These are phyloP conservation scores for Neria commutata DNA, from an alignment of 2,888 invertebrate species.

Conservation along the genomic window DNA sequence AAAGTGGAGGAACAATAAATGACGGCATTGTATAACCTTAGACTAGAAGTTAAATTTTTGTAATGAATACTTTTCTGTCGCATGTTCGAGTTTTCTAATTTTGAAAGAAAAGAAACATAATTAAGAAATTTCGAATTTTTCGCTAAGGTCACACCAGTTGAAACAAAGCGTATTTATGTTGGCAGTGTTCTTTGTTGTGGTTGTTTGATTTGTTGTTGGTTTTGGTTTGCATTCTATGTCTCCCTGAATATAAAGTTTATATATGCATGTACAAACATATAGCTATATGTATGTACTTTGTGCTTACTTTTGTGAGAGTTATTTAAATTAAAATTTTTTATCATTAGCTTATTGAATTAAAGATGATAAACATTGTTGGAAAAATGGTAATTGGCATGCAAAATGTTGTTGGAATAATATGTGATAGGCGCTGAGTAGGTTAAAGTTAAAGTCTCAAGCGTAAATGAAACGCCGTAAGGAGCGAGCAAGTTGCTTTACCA, in stretches of 20 bases:
- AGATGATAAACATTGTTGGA: conserved; percentile 53
- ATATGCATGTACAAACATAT: conserved; percentile 28
- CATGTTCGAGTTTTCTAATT: background rate
- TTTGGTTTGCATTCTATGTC: too few relatives aligned
- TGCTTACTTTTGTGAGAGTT: background rate
- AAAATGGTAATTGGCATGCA: conserved; percentile 11
- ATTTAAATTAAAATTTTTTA: background rate
- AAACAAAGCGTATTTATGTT: background rate
- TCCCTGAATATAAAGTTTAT: conserved; percentile 16
- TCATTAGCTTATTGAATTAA: conserved; percentile 33
- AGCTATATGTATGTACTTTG: conserved; percentile 15
- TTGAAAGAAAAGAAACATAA: too few relatives aligned
- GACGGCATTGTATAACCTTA: background rate
- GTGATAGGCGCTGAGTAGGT: background rate
- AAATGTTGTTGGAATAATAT: background rate
- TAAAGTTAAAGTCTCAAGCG: too few relatives aligned
- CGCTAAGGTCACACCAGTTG: background rate
- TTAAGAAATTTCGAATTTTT: background rate
- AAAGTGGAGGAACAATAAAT: too few relatives aligned
- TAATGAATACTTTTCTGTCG: background rate
- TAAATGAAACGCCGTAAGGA: too few relatives aligned
- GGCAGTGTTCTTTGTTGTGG: background rate
- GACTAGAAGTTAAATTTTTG: too few relatives aligned
- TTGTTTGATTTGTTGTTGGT: too few relatives aligned
- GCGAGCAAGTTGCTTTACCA: conserved; percentile 5